phyloP scores from a whole-genome alignment of 2,888 invertebrate genomes.

The Scrobipalpa costella region DNA sequence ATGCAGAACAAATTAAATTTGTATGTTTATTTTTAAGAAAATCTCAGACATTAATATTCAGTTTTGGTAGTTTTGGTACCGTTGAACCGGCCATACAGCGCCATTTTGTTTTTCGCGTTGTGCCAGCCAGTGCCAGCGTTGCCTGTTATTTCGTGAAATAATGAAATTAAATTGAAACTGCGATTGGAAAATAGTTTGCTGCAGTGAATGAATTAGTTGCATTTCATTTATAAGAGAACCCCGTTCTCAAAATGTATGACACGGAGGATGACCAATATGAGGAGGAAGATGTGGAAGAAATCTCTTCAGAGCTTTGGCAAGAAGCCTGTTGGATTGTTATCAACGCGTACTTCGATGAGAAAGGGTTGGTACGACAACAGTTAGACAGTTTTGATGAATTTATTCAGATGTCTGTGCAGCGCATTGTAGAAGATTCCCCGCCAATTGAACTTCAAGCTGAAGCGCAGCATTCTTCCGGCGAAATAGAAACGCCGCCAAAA shows the following conservation, averaged over 20 bases:
- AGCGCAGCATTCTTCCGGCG: constrained; percentile 97
- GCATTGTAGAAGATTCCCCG: constrained; percentile 99
- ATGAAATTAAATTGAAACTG: constrained; percentile 7
- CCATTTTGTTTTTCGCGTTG: constrained; percentile 20
- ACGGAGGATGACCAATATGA: constrained; percentile 84
- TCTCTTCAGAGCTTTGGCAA: constrained; percentile 99
- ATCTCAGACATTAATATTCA: too few species aligned
- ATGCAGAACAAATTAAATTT: too few species aligned
- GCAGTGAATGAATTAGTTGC: not conserved
- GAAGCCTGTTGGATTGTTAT: constrained; percentile 99
- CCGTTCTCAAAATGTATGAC: constrained; percentile 65
- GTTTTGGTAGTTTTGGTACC: not conserved
- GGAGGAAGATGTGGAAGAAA: constrained; percentile 96
- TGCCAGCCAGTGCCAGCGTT: not conserved
- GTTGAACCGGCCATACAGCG: not conserved
- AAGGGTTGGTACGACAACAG: constrained; percentile 99
- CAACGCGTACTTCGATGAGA: constrained; percentile 99
- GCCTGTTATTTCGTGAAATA: constrained; percentile 1
- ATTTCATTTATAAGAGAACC: constrained; percentile 15
- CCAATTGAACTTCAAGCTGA: constrained; percentile 98
- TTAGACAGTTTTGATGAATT: constrained; percentile 99
- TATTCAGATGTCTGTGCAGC: constrained; percentile 99
- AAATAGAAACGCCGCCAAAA: constrained; percentile 94
- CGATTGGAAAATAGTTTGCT: not conserved
- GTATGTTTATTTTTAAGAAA: too few species aligned